phyloP scores from a whole-genome alignment of 2,888 invertebrate species.

The Oxyscelio sp. region DNA sequence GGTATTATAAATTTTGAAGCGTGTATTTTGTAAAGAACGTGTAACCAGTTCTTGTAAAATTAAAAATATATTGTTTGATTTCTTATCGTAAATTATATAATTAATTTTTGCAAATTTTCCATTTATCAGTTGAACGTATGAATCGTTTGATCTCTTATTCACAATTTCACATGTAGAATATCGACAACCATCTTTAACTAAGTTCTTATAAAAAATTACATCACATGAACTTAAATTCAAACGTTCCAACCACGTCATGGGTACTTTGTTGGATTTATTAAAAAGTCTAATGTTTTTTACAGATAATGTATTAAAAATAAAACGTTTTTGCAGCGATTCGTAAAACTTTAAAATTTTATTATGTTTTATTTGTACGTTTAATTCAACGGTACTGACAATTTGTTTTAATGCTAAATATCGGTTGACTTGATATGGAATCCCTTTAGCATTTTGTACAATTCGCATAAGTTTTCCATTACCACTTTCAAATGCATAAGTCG shows the following conservation, averaged over 20 bases:
- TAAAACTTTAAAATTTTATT: constrained; percentile 14
- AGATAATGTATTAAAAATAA: not conserved
- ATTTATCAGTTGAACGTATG: constrained; percentile 12
- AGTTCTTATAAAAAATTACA: constrained; percentile 1
- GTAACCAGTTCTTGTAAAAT: not conserved
- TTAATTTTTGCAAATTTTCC: constrained; percentile 8
- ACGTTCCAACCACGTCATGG: not conserved
- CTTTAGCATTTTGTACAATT: constrained; percentile 28
- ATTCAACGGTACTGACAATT: not conserved
- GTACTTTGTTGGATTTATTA: constrained; percentile 9
- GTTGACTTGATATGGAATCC: constrained; percentile 36
- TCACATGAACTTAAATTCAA: not conserved
- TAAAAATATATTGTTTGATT: not conserved
- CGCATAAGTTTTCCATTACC: constrained; percentile 30
- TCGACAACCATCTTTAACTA: constrained; percentile 11
- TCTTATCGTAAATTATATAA: constrained; percentile 2
- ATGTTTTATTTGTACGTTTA: not conserved
- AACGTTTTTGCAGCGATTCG: constrained; percentile 10
- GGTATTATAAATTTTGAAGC: not conserved
- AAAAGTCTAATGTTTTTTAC: constrained; percentile 4
- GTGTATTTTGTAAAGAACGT: not conserved
- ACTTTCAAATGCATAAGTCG: constrained; percentile 20
- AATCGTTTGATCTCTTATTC: constrained; percentile 27
- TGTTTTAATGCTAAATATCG: constrained; percentile 22
- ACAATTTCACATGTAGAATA: constrained; percentile 7